Evolutionary conservation across 1,140 invertebrate genomes (phyloP), one percentile per base, ranked within the genome.

Genomic region (Penaeus vannamei): DNA sequence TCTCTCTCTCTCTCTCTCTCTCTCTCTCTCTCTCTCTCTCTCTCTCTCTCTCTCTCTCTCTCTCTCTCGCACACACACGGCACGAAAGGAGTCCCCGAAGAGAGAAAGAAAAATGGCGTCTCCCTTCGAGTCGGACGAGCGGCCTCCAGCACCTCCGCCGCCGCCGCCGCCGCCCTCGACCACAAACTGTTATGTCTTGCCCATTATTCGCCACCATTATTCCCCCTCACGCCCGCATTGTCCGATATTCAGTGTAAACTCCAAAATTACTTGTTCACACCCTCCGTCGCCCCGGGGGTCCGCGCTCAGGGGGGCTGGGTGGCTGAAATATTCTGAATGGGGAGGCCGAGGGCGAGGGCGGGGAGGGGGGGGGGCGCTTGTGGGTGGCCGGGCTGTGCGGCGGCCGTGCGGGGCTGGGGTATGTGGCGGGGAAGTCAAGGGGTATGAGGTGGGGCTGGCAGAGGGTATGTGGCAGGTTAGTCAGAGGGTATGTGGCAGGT

Each of bases 191-290:
- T 69, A 69, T 69, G 23, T 32, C 66, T 69, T 69, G 14, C 46
- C 46, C 46, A 53, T 53, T 53, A 53, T 53, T 53, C 46, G 46
- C 46, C 46, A 8, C 46, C 14, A n/a, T 23, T 81, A 81, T 81
- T 81, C 79, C 53, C 23, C 79, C 79, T 53, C 79, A 81, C 79
- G 79, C 79, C 53, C 46, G 79, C 59, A 81, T 81, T 81, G 79
- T 81, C 36, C 36, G 20, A 81, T 81, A 81, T 46, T 81, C 79
- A 81, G 79, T 81, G 79, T 81, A 53, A n/a, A 81, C 23, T 59
- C 79, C 79, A 26, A 53, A 59, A 81, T 81, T 81, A 81, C 79
- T 81, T 81, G 79, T 81, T 81, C 79, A 81, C 79, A 81, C 79
- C 79, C 79, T 36, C 79, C 17, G 20, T 23, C 79, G 23, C 79